Conservation (phyloP, 2,113 vertebrate genomes). For the Barbus barbus region DNA sequence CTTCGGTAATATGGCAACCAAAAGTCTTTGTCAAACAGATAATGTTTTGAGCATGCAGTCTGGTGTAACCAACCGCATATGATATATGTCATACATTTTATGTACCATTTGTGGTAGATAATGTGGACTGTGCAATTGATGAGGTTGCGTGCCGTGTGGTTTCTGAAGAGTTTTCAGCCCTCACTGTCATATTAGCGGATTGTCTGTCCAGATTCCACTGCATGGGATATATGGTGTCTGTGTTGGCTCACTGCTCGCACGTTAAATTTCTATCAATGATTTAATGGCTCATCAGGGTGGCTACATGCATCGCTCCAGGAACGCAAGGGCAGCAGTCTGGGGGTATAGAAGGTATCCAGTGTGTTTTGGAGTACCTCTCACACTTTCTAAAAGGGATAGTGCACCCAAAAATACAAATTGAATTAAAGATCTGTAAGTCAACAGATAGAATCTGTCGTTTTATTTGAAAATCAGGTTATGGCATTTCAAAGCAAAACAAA, state of each 20-base stretch:
- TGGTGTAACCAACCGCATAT: constrained; percentile 38
- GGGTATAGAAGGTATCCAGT: not conserved
- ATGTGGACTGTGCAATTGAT: constrained; percentile 6
- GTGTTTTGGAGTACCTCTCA: not conserved
- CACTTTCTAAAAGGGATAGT: not conserved
- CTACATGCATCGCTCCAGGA: not conserved
- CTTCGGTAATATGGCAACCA: constrained; percentile 41
- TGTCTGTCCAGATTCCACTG: constrained; percentile 54
- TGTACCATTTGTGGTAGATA: constrained; percentile 12
- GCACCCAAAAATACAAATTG: not conserved
- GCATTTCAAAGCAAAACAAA: not conserved
- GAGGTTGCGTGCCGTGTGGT: constrained; percentile 29
- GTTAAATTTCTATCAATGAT: constrained; percentile 43
- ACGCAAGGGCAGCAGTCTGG: constrained; percentile 18
- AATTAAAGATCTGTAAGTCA: not conserved
- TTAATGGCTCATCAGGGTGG: constrained; percentile 24
- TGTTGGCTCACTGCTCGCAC: constrained; percentile 43
- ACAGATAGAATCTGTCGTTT: not conserved
- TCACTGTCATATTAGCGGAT: constrained; percentile 53
- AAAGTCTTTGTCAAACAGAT: constrained; percentile 42
- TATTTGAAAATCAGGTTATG: not conserved
- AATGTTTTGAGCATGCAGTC: constrained; percentile 50
- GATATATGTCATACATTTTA: constrained; percentile 19
- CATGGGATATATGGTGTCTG: constrained; percentile 51
- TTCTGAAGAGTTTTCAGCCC: constrained; percentile 44